Base-by-base conservation (phyloP, 2,888 invertebrate genomes). In the Sphaerophoria rueppellii region DNA sequence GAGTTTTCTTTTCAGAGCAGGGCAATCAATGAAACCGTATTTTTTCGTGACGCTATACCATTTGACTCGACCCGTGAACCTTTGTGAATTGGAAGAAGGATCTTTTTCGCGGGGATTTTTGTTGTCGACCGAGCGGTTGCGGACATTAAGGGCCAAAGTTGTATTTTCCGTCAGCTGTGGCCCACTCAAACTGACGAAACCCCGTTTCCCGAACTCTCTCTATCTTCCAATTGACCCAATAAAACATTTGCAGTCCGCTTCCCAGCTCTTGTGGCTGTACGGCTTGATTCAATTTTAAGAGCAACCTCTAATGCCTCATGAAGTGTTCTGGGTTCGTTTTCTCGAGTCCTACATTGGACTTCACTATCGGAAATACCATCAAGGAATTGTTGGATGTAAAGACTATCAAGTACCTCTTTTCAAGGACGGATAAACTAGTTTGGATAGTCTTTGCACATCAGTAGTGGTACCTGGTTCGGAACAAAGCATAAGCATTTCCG, bases 311-410 rank as follows among this genome's bases (percentile, higher is more conserved):
- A 57, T 2, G 58, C 58, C 35, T 50, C 46, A 11, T 58, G 70
- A 14, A 70, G 57, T 46, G 14, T 34, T 57, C 16, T 34, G 12
- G 57, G 70, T 14, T 58, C 70, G 37, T 35, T 43, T 70, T 58
- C 70, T 11, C 58, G 70, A 5, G 37, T 50, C 24, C 37, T 34
- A 35, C 46, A 69, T 14, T 57, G 43, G 16, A 65, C 50, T 35
- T 65, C 37, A 6, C 14, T 35, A 34, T 65, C 52, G 3, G 37
- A 52, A 5, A 65, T 50, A 12, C 35, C 65, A 9, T 65, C 65
- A 0, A 69, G 37, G 32, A 69, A 55, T 9, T 69, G 55, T 69
- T 55, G 67, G 24, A 69, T 37, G 32, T 37, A 69, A 24, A 69
- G 40, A 43, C n/a, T 69, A 14, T 69, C 55, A 4, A 3, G 43